Evolutionary conservation across 2,113 vertebrate species (phyloP).

Genomic region (Phylloscopus trochiloides): DNA sequence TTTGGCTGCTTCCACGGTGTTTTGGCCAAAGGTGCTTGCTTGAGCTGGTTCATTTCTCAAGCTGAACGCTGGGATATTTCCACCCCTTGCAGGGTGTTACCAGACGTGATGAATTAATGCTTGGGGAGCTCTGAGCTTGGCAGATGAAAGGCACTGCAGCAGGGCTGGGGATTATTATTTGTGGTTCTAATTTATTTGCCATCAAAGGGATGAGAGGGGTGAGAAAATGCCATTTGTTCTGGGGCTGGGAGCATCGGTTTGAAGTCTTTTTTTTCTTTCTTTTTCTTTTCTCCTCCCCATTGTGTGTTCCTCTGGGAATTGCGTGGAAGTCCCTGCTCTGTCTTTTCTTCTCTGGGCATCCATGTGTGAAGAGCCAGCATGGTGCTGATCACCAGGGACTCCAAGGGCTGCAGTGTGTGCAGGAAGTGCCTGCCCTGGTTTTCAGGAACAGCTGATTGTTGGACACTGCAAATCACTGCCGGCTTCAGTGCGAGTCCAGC

Average conservation of each 20-base stretch:
- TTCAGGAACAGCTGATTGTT: not conserved
- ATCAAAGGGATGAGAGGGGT: slow-evolving; percentile 44
- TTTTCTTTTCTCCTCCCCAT: not conserved
- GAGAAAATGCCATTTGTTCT: slow-evolving; percentile 54
- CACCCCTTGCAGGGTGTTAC: not conserved
- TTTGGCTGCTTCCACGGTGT: fast-evolving
- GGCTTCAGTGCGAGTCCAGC: fast-evolving
- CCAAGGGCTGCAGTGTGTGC: not conserved
- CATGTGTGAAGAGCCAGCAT: not conserved
- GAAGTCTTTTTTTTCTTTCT: not conserved
- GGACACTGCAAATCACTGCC: not conserved
- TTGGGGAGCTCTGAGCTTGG: not conserved
- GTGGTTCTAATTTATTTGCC: slow-evolving; percentile 53
- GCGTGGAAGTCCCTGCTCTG: not conserved
- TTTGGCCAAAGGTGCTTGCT: not conserved
- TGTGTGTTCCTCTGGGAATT: not conserved
- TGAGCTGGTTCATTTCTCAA: not conserved
- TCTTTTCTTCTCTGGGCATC: not conserved
- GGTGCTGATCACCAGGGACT: not conserved
- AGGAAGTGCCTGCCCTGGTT: not conserved
- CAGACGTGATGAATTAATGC: slow-evolving; percentile 10
- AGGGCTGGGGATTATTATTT: slow-evolving; percentile 5
- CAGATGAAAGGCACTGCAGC: slow-evolving; percentile 2
- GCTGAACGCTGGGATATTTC: not conserved
- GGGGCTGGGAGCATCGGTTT: slow-evolving; percentile 11